A percentile compares a stretch with the other conserved stretches of the same genome.
phyloP scores from a whole-genome alignment of 2,113 vertebrate species.

The Chamaea fasciata region DNA sequence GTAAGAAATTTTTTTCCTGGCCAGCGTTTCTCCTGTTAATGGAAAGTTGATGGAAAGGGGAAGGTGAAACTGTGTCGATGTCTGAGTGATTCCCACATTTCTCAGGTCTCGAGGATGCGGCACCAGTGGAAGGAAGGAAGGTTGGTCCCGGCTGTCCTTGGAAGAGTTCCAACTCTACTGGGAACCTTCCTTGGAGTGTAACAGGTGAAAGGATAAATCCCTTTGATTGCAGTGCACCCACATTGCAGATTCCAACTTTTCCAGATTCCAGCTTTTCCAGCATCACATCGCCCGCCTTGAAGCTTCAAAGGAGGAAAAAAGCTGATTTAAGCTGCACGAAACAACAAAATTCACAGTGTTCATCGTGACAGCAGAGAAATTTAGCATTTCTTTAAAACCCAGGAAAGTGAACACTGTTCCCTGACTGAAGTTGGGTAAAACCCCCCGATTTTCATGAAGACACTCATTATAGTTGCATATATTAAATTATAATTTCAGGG shows the following conservation, averaged over 20 bases:
- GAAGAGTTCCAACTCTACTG: accelerated
- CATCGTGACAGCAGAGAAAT: background rate
- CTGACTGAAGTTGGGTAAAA: background rate
- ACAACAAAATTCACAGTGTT: background rate
- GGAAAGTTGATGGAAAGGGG: accelerated
- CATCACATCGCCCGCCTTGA: accelerated
- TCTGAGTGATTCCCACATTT: accelerated
- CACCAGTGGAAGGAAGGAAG: background rate
- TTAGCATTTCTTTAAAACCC: background rate
- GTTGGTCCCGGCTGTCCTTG: background rate
- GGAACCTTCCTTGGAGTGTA: background rate
- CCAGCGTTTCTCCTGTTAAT: accelerated
- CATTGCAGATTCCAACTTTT: background rate
- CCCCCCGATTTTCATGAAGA: background rate
- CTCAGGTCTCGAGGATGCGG: accelerated
- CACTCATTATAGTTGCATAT: background rate
- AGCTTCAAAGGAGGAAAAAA: background rate
- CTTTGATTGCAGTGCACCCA: accelerated
- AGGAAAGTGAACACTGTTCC: background rate
- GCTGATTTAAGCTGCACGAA: background rate
- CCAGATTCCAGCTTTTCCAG: background rate
- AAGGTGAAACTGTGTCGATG: accelerated
- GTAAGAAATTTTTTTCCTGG: background rate
- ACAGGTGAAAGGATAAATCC: background rate
- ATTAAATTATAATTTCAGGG: background rate